These are phyloP conservation scores for Sphyrna mokarran DNA, from an alignment of 2,113 vertebrate genomes.

Conservation along the genomic window DNA sequence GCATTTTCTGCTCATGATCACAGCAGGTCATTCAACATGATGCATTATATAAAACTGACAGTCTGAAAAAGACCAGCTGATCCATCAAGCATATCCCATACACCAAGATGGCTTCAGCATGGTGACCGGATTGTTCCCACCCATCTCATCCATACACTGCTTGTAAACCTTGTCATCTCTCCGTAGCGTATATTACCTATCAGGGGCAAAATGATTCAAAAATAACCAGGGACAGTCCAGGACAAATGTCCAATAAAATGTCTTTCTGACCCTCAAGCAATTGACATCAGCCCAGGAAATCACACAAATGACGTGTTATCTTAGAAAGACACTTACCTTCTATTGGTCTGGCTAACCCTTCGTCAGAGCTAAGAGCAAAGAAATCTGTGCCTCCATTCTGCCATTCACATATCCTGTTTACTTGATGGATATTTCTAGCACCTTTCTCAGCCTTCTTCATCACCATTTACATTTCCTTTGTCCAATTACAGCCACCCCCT, in stretches of 20 bases:
- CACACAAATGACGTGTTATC: neutral
- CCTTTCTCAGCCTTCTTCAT: no score
- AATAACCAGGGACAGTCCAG: neutral
- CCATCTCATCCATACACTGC: neutral
- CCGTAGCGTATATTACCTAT: neutral
- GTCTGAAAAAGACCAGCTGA: neutral
- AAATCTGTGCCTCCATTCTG: no score
- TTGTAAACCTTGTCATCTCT: neutral
- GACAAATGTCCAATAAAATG: neutral
- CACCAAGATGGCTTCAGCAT: neutral
- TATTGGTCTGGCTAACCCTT: no score
- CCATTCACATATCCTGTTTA: no score
- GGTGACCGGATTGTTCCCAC: neutral
- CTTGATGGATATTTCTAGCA: no score
- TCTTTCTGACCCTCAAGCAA: neutral
- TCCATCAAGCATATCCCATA: neutral
- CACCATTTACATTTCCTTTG: no score
- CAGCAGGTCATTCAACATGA: neutral
- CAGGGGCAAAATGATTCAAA: neutral
- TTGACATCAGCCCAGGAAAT: conserved; percentile 10
- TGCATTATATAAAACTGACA: neutral
- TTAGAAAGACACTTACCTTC: neutral
- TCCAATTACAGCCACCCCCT: no score
- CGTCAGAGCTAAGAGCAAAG: no score
- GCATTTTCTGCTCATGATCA: neutral